Percentiles rank a stretch among this genome's conserved stretches.
These are phyloP conservation scores for Volucella inflata DNA, from an alignment of 2,888 invertebrate species.

Conservation along the genomic window DNA sequence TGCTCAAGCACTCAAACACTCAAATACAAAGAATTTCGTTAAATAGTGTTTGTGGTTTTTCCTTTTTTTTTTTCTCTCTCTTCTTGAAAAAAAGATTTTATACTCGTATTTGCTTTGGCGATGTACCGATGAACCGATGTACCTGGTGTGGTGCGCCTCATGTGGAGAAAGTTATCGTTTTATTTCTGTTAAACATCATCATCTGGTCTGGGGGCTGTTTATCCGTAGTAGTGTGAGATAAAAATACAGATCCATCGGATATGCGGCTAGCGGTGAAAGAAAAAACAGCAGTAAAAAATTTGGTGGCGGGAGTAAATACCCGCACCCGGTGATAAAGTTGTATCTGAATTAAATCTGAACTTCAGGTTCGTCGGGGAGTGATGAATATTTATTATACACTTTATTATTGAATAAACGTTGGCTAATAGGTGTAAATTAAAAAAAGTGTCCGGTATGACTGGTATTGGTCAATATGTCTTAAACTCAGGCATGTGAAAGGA, in stretches of 20 bases:
- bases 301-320: conserved; percentile 27
- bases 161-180: conserved; percentile 72
- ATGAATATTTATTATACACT: conserved; percentile 5
- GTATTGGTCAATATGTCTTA: conserved; percentile 52
- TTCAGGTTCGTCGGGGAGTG: conserved; percentile 34
- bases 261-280: not conserved
- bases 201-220: conserved; percentile 2
- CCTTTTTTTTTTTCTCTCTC: conserved; percentile 49
- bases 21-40: conserved; percentile 40
- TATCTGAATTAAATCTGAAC: conserved; percentile 44
- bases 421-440: conserved; percentile 48
- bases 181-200: conserved; percentile 65
- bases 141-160: conserved; percentile 25
- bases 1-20: not conserved
- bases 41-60: conserved; percentile 45
- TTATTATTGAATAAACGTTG: conserved; percentile 8
- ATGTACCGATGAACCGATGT: not conserved
- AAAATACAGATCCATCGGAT: not conserved
- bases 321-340: conserved; percentile 42
- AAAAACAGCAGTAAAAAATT: conserved; percentile 17
- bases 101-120: conserved; percentile 24
- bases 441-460: conserved; percentile 64
- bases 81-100: conserved; percentile 16
- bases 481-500: conserved; percentile 79
- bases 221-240: conserved; percentile 34